These are phyloP conservation scores for Ornithorhynchus anatinus DNA, from an alignment of 2,113 vertebrate genomes.

Conservation along the genomic window DNA sequence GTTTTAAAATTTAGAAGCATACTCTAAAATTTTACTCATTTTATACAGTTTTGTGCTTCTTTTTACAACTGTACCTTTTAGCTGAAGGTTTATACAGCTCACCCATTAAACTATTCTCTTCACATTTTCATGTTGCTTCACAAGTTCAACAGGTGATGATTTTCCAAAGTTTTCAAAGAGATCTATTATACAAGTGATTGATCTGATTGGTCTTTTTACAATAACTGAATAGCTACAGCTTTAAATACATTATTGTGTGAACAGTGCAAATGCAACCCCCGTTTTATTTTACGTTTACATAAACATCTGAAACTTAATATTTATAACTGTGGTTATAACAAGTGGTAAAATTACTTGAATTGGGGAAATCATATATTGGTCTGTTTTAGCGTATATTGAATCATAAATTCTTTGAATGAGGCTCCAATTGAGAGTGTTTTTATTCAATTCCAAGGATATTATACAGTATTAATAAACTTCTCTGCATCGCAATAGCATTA, in stretches of 20 bases:
- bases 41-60: slow-evolving; percentile 69
- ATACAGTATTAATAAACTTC: slow-evolving; percentile 47
- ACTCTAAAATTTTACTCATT: slow-evolving; percentile 41
- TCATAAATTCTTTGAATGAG: too few species aligned
- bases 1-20: slow-evolving; percentile 55
- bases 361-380: too few species aligned
- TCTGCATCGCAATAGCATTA: slow-evolving; percentile 43
- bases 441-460: too few species aligned
- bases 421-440: too few species aligned
- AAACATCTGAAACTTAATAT: slow-evolving; percentile 44
- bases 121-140: slow-evolving; percentile 64
- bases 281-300: slow-evolving; percentile 36
- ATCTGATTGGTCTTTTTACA: slow-evolving; percentile 41
- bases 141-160: slow-evolving; percentile 51
- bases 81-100: slow-evolving; percentile 63
- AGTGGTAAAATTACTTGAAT: too few species aligned
- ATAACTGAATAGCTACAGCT: slow-evolving; percentile 52
- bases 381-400: too few species aligned
- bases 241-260: slow-evolving; percentile 54
- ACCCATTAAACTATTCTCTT: slow-evolving; percentile 54
- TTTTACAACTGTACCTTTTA: slow-evolving; percentile 58
- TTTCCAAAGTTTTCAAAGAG: slow-evolving; percentile 60
- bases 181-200: slow-evolving; percentile 60
- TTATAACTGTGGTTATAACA: slow-evolving; percentile 54
- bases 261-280: slow-evolving; percentile 65